Evolutionary conservation across 2,113 vertebrate genomes (phyloP).

Genomic region (Chloroceryle aenea): DNA sequence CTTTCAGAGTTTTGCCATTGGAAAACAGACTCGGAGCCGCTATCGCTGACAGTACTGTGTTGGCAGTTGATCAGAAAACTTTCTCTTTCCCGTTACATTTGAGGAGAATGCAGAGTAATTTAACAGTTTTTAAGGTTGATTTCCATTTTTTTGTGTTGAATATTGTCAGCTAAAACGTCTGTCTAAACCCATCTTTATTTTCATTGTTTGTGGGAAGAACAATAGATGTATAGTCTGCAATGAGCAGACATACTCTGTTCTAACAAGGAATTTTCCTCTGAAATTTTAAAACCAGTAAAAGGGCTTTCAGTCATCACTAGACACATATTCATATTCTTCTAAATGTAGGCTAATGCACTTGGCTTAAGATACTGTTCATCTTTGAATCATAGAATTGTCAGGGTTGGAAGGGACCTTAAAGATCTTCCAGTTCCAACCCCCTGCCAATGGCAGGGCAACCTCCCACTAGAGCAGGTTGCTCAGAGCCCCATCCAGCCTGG

Average conservation of each 20-base stretch:
- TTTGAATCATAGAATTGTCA: too few species aligned
- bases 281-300: neutral
- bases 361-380: neutral
- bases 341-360: neutral
- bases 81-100: neutral
- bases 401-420: too few species aligned
- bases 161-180: neutral
- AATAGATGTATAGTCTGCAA: neutral
- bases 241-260: neutral
- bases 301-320: neutral
- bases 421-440: too few species aligned
- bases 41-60: neutral
- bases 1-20: neutral
- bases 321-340: accelerated
- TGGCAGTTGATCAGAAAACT: neutral
- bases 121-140: neutral
- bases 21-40: neutral
- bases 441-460: too few species aligned
- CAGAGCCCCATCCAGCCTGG: too few species aligned
- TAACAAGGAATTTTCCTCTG: neutral
- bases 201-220: neutral
- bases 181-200: neutral
- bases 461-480: too few species aligned
- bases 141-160: neutral
- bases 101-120: neutral